These are phyloP conservation scores for Rhagonycha lutea DNA, from an alignment of 2,888 invertebrate species.

Conservation along the genomic window DNA sequence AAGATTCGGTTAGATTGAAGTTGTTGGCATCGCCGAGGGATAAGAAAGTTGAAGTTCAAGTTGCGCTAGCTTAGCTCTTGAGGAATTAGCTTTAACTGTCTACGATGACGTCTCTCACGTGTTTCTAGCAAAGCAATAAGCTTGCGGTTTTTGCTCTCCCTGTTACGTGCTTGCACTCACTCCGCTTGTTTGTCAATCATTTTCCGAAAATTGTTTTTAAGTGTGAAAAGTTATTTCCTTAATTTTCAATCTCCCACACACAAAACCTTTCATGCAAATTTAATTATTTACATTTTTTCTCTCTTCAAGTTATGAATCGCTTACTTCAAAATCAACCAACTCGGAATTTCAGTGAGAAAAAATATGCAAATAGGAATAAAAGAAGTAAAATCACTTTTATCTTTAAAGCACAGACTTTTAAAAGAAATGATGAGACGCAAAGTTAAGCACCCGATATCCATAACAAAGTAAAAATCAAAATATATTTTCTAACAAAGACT, in stretches of 20 bases:
- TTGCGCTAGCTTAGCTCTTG: conserved; percentile 13
- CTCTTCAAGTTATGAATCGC: not conserved
- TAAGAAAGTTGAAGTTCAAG: conserved; percentile 15
- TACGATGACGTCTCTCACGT: conserved; percentile 28
- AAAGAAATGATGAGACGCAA: conserved; percentile 12
- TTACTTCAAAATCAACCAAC: conserved; percentile 6
- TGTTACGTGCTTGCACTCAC: conserved; percentile 21
- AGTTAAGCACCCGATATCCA: conserved; percentile 21
- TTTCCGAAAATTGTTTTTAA: conserved; percentile 24
- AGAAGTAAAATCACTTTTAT: conserved; percentile 18
- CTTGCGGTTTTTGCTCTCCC: conserved; percentile 23
- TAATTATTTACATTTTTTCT: not conserved
- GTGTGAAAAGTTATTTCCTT: conserved; percentile 14
- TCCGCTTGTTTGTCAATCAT: conserved; percentile 28
- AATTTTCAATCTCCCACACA: conserved; percentile 9
- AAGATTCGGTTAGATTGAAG: not conserved
- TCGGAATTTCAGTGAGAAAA: conserved; percentile 9
- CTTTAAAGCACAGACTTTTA: conserved; percentile 20
- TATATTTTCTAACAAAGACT: conserved; percentile 18
- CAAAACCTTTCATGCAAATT: not conserved
- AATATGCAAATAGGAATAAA: conserved; percentile 18
- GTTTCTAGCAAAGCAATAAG: conserved; percentile 29
- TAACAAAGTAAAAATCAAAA: conserved; percentile 26
- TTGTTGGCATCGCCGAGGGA: conserved; percentile 14
- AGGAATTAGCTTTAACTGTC: conserved; percentile 31